These are phyloP conservation scores for Xiphias gladius DNA, from an alignment of 2,113 vertebrate species.

Conservation along the genomic window DNA sequence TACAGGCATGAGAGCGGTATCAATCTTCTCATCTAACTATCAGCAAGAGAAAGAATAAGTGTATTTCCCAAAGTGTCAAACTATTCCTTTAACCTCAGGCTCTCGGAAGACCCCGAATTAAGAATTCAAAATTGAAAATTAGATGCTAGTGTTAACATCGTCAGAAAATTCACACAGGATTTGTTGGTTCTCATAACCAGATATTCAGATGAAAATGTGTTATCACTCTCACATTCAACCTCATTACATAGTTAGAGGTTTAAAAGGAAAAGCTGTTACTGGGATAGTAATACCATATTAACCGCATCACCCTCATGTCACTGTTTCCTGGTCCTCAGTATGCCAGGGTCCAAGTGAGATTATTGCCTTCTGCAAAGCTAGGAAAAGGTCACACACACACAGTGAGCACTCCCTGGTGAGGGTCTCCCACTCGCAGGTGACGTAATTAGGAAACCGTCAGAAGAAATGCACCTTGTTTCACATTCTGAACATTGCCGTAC, in stretches of 20 bases:
- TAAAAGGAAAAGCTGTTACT: conserved; percentile 18
- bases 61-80: too few species aligned
- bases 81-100: too few species aligned
- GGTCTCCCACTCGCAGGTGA: conserved; percentile 21
- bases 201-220: not conserved
- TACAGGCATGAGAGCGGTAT: too few species aligned
- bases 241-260: conserved; percentile 12
- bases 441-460: conserved; percentile 60
- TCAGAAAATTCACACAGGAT: not conserved
- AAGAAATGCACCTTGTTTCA: conserved; percentile 51
- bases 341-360: conserved; percentile 4
- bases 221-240: not conserved
- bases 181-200: not conserved
- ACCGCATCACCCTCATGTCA: conserved; percentile 25
- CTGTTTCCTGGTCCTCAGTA: conserved; percentile 9
- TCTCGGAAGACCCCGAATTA: too few species aligned
- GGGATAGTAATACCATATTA: not conserved
- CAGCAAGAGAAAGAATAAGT: too few species aligned
- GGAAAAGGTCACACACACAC: conserved; percentile 42
- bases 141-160: not conserved
- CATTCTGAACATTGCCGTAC: not conserved
- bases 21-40: too few species aligned
- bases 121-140: not conserved
- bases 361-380: conserved; percentile 37
- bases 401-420: conserved; percentile 47